phyloP scores from a whole-genome alignment of 2,797 vertebrate genomes.

The Phalloptychus januarius region DNA sequence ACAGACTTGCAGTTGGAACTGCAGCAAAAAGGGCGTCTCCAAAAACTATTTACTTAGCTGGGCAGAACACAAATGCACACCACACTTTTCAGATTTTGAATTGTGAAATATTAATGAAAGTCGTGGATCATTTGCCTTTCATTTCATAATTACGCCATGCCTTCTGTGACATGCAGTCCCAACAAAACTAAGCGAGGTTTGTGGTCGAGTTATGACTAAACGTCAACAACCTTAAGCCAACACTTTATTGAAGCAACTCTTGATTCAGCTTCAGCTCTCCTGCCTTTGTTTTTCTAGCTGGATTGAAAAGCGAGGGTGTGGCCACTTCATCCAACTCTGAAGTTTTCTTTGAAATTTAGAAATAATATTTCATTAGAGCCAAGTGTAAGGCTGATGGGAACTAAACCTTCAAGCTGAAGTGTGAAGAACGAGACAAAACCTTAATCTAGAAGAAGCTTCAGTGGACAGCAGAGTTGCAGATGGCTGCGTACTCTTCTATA shows the following conservation, averaged over 20 bases:
- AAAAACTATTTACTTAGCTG: background rate
- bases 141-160: background rate
- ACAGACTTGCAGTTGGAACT: background rate
- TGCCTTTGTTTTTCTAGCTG: background rate
- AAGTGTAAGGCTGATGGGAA: slow-evolving; percentile 2
- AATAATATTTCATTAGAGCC: background rate
- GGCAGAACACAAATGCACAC: background rate
- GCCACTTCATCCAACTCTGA: background rate
- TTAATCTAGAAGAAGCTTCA: background rate
- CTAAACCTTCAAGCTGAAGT: background rate
- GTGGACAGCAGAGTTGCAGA: background rate
- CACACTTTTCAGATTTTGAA: background rate
- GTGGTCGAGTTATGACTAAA: background rate
- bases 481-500: background rate
- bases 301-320: background rate
- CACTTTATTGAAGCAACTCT: background rate
- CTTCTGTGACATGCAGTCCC: background rate
- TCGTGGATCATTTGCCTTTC: background rate
- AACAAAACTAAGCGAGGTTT: background rate
- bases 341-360: background rate
- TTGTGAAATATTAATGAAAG: background rate
- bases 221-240: background rate
- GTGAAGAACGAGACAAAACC: slow-evolving; percentile 1
- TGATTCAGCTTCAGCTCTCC: background rate
- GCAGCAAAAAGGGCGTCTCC: background rate